Conservation (phyloP, 2,797 vertebrate species). For the Chloroceryle amazona region DNA sequence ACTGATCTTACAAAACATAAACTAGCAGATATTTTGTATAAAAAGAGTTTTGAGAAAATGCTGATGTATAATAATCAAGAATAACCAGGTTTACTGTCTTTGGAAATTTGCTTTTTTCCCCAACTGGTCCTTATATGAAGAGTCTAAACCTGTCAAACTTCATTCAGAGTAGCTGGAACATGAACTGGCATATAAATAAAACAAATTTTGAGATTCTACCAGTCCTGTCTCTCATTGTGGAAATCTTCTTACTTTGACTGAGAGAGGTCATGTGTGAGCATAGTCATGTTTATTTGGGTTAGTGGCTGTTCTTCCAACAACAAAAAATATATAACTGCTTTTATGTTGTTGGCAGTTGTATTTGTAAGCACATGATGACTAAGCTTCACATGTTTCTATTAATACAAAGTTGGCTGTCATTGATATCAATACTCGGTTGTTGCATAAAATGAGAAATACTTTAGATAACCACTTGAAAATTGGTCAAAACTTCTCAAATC, state of each 20-base stretch:
- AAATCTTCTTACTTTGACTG: neutral
- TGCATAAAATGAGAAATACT: neutral
- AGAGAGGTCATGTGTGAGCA: neutral
- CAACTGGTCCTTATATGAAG: rapidly evolving
- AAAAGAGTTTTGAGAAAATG: neutral
- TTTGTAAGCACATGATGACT: constrained; percentile 13
- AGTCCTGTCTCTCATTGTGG: neutral
- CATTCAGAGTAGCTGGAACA: neutral
- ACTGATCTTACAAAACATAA: neutral
- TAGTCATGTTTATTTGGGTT: neutral
- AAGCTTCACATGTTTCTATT: constrained; percentile 35
- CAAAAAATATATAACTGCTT: neutral
- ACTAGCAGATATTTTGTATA: neutral
- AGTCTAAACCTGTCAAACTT: neutral
- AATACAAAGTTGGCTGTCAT: neutral
- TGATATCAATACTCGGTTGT: neutral
- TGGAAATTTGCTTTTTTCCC: neutral
- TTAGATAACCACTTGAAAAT: neutral
- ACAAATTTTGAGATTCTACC: neutral
- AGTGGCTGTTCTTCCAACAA: neutral
- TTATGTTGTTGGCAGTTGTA: neutral
- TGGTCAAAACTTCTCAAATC: neutral
- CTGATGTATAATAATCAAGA: neutral
- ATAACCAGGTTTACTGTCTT: neutral
- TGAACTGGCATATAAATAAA: neutral